Base-by-base conservation (phyloP, 2,888 invertebrate species). In the Drosophila dives region DNA sequence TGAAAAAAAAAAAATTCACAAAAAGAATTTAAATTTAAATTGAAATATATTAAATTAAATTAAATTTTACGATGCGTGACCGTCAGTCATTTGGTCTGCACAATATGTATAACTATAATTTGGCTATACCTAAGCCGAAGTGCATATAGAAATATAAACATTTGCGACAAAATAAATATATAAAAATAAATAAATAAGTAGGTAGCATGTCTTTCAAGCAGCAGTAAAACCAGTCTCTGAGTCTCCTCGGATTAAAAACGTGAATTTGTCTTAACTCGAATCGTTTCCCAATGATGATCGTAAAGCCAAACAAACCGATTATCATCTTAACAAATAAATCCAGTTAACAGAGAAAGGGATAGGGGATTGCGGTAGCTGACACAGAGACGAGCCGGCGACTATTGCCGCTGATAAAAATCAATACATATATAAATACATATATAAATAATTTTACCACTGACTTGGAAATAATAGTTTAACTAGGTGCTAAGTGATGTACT, bases 51-150 rank as follows among this genome's bases (percentile, higher is more conserved):
- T n/a, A n/a, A n/a, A n/a, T n/a, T n/a, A n/a, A n/a, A n/a, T n/a
- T n/a, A n/a, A n/a, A n/a, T 49, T 79, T 83, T 75, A 79, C 67
- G 79, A 73, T 36, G 78, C 84, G 81, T 86, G 84, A 79, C 84
- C 72, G 79, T 20, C 81, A 68, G 56, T 40, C 59, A 86, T 81
- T 66, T 42, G 63, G 38, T 29, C 50, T 48, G 59, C 54, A 66
- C 50, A 64, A 53, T 49, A 51, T 64, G 23, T 65, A 33, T 66
- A 75, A 75, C 54, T 77, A 71, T 78, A 72, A 83, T 81, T 86
- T 68, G 84, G 64, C 59, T 75, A 69, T 58, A 68, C 51, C 34
- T 59, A 56, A 59, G 38, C 34, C 11, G n/a, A 61, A 51, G 38
- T 45, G 54, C 15, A 23, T 42, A 48, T 34, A 26, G n/a, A 12